phyloP scores from a whole-genome alignment of 2,888 invertebrate species.

The Dolichomitus sp. region DNA sequence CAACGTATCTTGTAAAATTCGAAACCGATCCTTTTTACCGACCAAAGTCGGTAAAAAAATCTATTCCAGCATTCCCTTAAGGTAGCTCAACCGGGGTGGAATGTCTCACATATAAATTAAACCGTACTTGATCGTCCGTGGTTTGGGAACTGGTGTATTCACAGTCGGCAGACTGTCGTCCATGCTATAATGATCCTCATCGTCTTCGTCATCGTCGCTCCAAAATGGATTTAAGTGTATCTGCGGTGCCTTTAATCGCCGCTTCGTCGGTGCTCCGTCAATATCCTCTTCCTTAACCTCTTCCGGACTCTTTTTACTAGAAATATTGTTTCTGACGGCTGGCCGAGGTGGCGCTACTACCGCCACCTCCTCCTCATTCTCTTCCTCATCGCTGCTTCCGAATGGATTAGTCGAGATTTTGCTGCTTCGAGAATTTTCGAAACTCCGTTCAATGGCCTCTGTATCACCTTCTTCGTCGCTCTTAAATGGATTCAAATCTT shows the following conservation, averaged over 20 bases:
- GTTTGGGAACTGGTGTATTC: constrained; percentile 86
- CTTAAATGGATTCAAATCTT: constrained; percentile 94
- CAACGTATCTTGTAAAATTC: too few relatives aligned
- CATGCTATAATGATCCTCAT: constrained; percentile 85
- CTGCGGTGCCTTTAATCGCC: constrained; percentile 87
- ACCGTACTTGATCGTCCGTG: constrained; percentile 85
- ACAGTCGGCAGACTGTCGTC: constrained; percentile 60
- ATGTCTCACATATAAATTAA: background rate
- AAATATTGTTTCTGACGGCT: constrained; percentile 76
- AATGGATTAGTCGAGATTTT: constrained; percentile 89
- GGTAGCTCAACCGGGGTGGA: too few relatives aligned
- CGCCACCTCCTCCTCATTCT: constrained; percentile 19
- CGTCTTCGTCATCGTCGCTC: constrained; percentile 91
- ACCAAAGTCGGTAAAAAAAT: too few relatives aligned
- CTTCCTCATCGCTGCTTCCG: constrained; percentile 87
- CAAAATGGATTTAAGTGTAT: constrained; percentile 91
- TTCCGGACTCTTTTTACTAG: constrained; percentile 59
- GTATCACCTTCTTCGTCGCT: constrained; percentile 90
- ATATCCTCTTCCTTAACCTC: constrained; percentile 54
- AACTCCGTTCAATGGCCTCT: constrained; percentile 20
- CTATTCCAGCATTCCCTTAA: too few relatives aligned
- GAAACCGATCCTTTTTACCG: too few relatives aligned
- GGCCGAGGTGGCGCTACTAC: constrained; percentile 84
- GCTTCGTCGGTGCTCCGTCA: constrained; percentile 72
- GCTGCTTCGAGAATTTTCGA: constrained; percentile 47